phyloP scores from a whole-genome alignment of 2,797 vertebrate genomes.

The Manis javanica region DNA sequence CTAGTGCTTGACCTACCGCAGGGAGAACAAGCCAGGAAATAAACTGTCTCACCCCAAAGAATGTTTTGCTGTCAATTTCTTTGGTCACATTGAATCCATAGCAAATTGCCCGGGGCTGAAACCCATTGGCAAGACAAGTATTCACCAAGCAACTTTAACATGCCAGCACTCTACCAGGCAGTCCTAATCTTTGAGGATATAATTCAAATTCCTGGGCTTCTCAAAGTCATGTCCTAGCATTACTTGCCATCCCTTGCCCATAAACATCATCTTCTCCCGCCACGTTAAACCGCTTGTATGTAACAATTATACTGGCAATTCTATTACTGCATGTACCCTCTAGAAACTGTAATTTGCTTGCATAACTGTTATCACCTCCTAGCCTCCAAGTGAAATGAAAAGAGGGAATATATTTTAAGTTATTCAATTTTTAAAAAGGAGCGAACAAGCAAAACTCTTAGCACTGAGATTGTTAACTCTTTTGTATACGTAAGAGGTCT shows the following conservation, averaged over 20 bases:
- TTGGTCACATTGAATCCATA: no score
- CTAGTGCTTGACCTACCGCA: no score
- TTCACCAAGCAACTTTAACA: neutral
- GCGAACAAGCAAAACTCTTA: neutral
- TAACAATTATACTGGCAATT: neutral
- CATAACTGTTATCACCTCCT: neutral
- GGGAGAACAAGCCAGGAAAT: no score
- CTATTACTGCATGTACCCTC: accelerated
- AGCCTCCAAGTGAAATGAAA: neutral
- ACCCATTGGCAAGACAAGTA: no score
- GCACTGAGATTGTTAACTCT: neutral
- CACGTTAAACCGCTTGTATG: neutral
- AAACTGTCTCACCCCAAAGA: no score
- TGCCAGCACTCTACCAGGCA: neutral
- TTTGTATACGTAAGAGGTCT: neutral
- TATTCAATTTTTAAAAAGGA: neutral
- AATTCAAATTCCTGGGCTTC: neutral
- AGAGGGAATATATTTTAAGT: neutral
- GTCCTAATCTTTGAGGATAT: neutral
- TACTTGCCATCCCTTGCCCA: neutral
- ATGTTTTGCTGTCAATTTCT: no score
- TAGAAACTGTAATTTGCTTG: neutral
- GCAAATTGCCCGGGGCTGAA: no score
- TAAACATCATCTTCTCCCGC: neutral
- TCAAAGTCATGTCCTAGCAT: neutral